Base-by-base conservation (phyloP, 2,888 invertebrate genomes). In the Andrena dorsata region DNA sequence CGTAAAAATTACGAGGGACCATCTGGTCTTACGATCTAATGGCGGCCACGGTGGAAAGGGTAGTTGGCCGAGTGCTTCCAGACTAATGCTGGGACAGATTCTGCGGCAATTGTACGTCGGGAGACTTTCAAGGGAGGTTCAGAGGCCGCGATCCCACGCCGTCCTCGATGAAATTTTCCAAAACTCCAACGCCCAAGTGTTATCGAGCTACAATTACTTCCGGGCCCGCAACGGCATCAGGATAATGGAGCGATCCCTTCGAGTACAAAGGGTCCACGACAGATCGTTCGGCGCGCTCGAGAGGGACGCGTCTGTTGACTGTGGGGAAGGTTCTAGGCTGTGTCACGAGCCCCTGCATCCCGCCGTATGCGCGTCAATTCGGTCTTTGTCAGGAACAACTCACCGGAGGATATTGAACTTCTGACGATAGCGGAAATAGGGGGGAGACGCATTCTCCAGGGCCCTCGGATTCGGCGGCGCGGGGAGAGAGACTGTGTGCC, bases 151-250 rank as follows among this genome's bases (percentile, higher is more conserved):
- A 5, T 41, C 16, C 41, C 41, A 41, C 41, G 4, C 41, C 5
- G 41, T 16, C 5, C 41, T 16, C 41, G 41, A 41, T 5, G 41
- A 16, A 16, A 41, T 16, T 41, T 20, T 20, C 51, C 51, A 8
- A 20, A 51, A 20, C 6, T 41, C 28, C 8, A 23, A 26, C 35
- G 30, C 16, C 41, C 41, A 41, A 41, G 41, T 16, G 61, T 61
- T 35, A 51, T 70, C n/a, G 53, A 53, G 13, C 47, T 56, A 58
- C 70, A 78, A 83, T 83, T 71, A 71, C 70, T 83, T 83, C 78
- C 77, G 77, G 41, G 26, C 51, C 58, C 49, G 71, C 71, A n/a
- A 47, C 53, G 35, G 41, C 64, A 70, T 51, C 41, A 16, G 41
- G 53, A 65, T 66, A 70, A 70, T 76, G 51, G 47, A 65, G 49